A percentile compares a stretch with the other conserved stretches of the same genome.
phyloP scores from a whole-genome alignment of 2,797 vertebrate species.

The Microhierax caerulescens region DNA sequence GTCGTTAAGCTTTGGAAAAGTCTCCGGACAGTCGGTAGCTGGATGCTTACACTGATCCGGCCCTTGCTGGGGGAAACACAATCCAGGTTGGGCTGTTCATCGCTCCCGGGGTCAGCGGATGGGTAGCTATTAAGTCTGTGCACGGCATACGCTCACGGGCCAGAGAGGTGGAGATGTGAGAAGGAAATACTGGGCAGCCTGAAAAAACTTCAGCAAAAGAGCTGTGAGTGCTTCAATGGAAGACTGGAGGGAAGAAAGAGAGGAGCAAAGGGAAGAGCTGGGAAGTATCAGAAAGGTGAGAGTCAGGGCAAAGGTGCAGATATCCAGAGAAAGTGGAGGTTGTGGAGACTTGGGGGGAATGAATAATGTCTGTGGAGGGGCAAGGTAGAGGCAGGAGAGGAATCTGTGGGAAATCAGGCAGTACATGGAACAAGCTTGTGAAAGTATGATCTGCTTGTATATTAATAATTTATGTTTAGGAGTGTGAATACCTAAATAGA shows the following conservation, averaged over 20 bases:
- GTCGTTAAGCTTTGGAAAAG: neutral
- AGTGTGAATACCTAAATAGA: neutral
- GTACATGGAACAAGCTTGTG: neutral
- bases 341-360: neutral
- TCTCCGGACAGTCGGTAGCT: fast-evolving
- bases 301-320: neutral
- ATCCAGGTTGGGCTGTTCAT: neutral
- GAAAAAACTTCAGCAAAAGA: neutral
- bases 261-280: neutral
- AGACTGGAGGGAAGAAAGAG: neutral
- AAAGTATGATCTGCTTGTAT: neutral
- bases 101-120: fast-evolving
- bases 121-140: neutral
- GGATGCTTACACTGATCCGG: neutral
- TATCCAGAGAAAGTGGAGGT: neutral
- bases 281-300: neutral
- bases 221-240: neutral
- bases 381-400: neutral
- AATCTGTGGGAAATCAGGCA: neutral
- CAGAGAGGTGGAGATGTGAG: neutral
- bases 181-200: neutral
- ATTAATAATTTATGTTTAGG: neutral
- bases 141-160: fast-evolving
- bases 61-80: neutral
- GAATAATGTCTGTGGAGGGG: neutral